phyloP scores from a whole-genome alignment of 1,140 invertebrate genomes.

The Conus betulinus region DNA sequence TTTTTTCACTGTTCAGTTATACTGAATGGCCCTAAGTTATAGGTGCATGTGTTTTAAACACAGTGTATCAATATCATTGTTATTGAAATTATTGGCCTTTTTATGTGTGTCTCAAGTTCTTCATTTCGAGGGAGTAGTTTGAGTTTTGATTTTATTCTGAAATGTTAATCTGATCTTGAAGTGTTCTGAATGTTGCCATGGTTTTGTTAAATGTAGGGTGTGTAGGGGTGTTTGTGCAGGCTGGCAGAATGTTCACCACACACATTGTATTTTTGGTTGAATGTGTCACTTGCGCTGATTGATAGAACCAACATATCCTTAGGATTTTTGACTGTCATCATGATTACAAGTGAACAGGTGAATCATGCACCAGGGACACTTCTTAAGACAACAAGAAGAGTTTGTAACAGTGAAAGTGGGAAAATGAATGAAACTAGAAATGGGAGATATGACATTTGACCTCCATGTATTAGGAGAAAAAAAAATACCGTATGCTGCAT shows the following conservation, averaged over 20 bases:
- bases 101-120: no score
- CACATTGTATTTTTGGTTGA: not conserved
- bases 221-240: not conserved
- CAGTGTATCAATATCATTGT: not conserved
- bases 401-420: not conserved
- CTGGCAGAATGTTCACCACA: not conserved
- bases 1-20: no score
- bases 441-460: no score
- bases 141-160: no score
- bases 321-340: not conserved
- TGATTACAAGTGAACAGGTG: not conserved
- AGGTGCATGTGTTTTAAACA: not conserved
- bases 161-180: not conserved
- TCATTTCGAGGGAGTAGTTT: no score
- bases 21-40: not conserved
- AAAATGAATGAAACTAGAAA: not conserved
- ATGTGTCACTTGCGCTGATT: not conserved
- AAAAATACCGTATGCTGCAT: no score
- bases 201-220: not conserved
- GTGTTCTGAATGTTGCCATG: not conserved
- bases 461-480: no score
- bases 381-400: not conserved
- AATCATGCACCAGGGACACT: not conserved
- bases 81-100: no score
- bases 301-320: not conserved